Base-by-base conservation (phyloP, 1,140 invertebrate species). In the Sarcophaga peregrina region DNA sequence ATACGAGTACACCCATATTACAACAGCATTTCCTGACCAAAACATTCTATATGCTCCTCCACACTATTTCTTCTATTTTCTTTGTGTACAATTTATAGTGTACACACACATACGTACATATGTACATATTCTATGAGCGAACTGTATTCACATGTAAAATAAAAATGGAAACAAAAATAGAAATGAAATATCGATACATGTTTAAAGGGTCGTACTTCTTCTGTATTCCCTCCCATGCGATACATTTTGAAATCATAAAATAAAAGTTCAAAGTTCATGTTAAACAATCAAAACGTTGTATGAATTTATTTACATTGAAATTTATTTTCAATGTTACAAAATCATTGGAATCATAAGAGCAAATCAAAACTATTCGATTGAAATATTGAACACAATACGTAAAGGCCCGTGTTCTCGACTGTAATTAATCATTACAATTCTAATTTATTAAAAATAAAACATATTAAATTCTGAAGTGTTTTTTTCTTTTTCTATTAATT, bases 231-330 rank as follows among this genome's bases (percentile, higher is more conserved):
- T 37, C 25, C 25, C 25, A 37, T 37, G 4, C 25, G 25, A 37
- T 37, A 37, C 25, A 37, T 37, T 37, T 37, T 37, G 25, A 37
- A 68, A 68, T 68, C 62, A 68, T 68, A 20, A 20, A 10, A 68
- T 68, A 20, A 6, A n/a, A 68, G 62, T 68, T 68, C 62, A 68
- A 68, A 68, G 62, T 68, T 68, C 7, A 68, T n/a, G 17, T 25
- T 68, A 68, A 68, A 17, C 15, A 68, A 68, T 20, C n/a, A 68
- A 68, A 68, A 68, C 25, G 25, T 68, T 68, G 5, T 20, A 68
- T 20, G 25, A 37, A 37, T 37, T 37, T 37, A 37, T 37, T 37
- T 37, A 37, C 25, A 37, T 37, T 37, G 25, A 2, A 37, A 37
- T 37, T 2, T 37, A 37, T 37, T 37, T 37, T 37, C 25, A 37